phyloP scores from a whole-genome alignment of 2,888 invertebrate species.

The Melipona bicolor region DNA sequence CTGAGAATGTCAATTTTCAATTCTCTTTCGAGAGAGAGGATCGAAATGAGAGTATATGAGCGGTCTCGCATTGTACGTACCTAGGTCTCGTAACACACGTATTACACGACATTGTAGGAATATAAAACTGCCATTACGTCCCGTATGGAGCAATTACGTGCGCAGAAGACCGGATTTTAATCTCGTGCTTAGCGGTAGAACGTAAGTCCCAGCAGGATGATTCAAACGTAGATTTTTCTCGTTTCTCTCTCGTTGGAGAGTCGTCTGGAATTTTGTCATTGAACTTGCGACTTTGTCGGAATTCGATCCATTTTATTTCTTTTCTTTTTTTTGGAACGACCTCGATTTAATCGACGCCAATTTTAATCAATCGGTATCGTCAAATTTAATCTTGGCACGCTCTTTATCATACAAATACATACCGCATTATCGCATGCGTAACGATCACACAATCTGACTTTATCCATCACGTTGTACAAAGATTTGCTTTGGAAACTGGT shows the following conservation, averaged over 20 bases:
- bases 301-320: background rate
- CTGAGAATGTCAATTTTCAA: background rate
- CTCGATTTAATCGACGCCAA: background rate
- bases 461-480: slow-evolving; percentile 36
- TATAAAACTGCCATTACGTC: slow-evolving; percentile 76
- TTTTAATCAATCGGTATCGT: background rate
- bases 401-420: slow-evolving; percentile 12
- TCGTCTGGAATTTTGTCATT: background rate
- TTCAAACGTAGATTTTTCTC: slow-evolving; percentile 44
- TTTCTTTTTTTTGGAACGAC: background rate
- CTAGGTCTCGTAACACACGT: background rate
- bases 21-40: background rate
- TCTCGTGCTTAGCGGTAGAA: slow-evolving; percentile 82
- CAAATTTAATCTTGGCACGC: slow-evolving; percentile 44
- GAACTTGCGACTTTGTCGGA: background rate
- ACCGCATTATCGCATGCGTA: slow-evolving; percentile 48
- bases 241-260: background rate
- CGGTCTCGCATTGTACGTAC: background rate
- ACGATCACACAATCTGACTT: slow-evolving; percentile 11
- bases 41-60: background rate
- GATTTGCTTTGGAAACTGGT: slow-evolving; percentile 49
- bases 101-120: slow-evolving; percentile 72
- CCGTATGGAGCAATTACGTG: slow-evolving; percentile 79
- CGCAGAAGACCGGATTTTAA: slow-evolving; percentile 82
- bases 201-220: slow-evolving; percentile 75